Evolutionary conservation across 2,113 vertebrate genomes (phyloP).

Genomic region (Mus pahari): DNA sequence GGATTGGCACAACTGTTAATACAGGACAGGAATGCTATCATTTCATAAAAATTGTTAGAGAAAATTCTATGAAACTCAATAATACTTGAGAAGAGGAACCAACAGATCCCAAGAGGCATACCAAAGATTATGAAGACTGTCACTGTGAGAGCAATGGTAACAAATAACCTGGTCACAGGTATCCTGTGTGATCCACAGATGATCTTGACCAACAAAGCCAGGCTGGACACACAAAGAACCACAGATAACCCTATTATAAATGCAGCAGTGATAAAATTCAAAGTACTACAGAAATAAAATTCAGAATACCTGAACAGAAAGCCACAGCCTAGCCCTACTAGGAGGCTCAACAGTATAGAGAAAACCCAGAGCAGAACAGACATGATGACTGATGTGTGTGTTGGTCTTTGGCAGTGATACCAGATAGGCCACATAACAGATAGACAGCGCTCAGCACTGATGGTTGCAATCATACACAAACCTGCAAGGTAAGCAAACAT

Average conservation of each 20-base stretch:
- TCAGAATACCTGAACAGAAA: accelerated
- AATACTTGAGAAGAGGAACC: no score
- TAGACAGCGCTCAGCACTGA: not conserved
- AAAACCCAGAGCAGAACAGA: slow-evolving; percentile 29
- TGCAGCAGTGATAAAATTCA: accelerated
- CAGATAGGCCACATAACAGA: slow-evolving; percentile 30
- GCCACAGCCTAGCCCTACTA: not conserved
- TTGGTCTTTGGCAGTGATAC: not conserved
- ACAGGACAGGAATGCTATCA: no score
- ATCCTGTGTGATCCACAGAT: no score
- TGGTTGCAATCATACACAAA: slow-evolving; percentile 6
- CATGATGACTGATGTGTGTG: not conserved
- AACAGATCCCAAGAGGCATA: no score
- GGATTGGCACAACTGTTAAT: no score
- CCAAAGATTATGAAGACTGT: no score
- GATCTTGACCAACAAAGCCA: no score
- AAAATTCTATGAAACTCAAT: no score
- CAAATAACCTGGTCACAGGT: no score
- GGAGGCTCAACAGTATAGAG: not conserved
- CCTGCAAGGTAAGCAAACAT: not conserved
- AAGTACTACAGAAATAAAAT: accelerated
- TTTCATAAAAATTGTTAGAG: no score
- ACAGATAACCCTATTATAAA: not conserved
- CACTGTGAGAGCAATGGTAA: no score
- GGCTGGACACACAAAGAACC: no score